These are phyloP conservation scores for Leptothorax acervorum DNA, from an alignment of 2,888 invertebrate genomes.

Conservation along the genomic window DNA sequence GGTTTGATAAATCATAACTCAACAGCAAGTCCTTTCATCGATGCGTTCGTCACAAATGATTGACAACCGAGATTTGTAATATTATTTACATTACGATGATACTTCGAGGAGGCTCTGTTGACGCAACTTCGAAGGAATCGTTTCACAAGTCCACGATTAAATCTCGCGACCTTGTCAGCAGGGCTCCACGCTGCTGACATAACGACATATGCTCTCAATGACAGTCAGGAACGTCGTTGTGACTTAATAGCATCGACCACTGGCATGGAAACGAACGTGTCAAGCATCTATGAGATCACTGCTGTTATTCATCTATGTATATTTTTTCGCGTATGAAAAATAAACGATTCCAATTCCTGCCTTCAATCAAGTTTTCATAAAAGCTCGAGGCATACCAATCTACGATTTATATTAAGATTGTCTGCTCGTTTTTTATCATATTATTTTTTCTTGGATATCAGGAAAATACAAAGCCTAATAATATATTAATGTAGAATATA, in stretches of 20 bases:
- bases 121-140: slow-evolving; percentile 43
- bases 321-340: slow-evolving; percentile 52
- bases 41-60: neutral
- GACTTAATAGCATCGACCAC: slow-evolving; percentile 33
- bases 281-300: slow-evolving; percentile 52
- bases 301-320: slow-evolving; percentile 33
- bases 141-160: slow-evolving; percentile 56
- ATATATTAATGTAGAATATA: neutral
- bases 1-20: neutral
- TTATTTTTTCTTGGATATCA: neutral
- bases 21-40: slow-evolving; percentile 3
- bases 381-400: slow-evolving; percentile 50
- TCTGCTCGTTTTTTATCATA: neutral
- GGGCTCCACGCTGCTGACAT: slow-evolving; percentile 37
- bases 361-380: slow-evolving; percentile 47
- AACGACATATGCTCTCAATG: slow-evolving; percentile 48
- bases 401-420: neutral
- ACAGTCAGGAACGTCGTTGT: slow-evolving; percentile 55
- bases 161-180: slow-evolving; percentile 58
- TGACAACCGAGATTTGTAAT: slow-evolving; percentile 29
- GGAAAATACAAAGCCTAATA: neutral
- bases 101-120: slow-evolving; percentile 26
- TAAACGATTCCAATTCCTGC: slow-evolving; percentile 52
- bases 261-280: slow-evolving; percentile 30
- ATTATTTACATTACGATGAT: slow-evolving; percentile 40